phyloP scores from a whole-genome alignment of 2,888 invertebrate species.

The Kryphioiulus occultus region DNA sequence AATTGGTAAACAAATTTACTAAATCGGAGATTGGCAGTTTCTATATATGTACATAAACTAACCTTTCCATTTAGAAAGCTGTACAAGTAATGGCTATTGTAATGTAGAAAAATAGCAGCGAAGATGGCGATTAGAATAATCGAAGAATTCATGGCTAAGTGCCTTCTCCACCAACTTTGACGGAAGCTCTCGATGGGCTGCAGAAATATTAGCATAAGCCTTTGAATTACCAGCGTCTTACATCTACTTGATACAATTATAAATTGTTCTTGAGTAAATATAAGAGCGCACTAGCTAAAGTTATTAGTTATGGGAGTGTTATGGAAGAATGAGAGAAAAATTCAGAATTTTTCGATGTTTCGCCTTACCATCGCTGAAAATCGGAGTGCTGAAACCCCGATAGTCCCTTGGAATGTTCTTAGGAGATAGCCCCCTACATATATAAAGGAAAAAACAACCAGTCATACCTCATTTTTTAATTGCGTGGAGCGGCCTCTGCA shows the following conservation, averaged over 20 bases:
- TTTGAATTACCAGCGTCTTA: background rate
- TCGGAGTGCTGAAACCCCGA: slow-evolving; percentile 11
- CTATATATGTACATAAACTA: slow-evolving; percentile 12
- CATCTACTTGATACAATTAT: background rate
- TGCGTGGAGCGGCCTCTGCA: background rate
- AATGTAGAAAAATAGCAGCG: background rate
- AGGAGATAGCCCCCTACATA: background rate
- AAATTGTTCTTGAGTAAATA: too few relatives aligned
- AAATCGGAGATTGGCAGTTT: background rate
- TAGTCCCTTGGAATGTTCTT: slow-evolving; percentile 9
- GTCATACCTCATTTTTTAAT: background rate
- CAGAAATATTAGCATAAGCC: background rate
- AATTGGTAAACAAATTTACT: background rate
- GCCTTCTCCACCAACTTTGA: slow-evolving; percentile 39
- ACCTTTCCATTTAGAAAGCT: slow-evolving; percentile 26
- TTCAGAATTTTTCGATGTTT: background rate
- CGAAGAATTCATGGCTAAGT: slow-evolving; percentile 11
- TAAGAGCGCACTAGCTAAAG: too few relatives aligned
- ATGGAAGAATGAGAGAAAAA: background rate
- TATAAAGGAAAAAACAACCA: background rate
- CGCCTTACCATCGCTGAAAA: background rate
- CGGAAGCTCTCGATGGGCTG: background rate
- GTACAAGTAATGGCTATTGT: slow-evolving; percentile 10
- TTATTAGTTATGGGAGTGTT: too few relatives aligned
- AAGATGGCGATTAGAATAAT: background rate